Conservation (phyloP, 2,113 vertebrate genomes). For the Platanista minor region DNA sequence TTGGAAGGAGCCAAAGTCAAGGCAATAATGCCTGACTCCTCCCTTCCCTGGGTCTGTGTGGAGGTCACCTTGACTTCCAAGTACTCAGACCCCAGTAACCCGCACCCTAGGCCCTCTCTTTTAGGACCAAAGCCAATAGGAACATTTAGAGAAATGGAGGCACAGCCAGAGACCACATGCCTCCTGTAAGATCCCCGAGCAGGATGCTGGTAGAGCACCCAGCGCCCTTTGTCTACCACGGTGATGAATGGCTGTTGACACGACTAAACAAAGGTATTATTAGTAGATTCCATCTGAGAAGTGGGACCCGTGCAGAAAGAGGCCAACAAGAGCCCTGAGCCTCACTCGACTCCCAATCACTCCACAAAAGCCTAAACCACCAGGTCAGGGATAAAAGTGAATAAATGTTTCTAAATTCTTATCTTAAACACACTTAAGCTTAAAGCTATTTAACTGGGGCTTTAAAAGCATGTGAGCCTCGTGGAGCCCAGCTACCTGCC, state of each 20-base stretch:
- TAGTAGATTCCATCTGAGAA: conserved; percentile 82
- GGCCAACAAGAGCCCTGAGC: conserved; percentile 77
- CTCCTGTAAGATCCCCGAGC: neutral
- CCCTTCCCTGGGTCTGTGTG: neutral
- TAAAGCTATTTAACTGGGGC: conserved; percentile 85
- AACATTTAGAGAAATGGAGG: neutral
- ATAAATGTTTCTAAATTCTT: conserved; percentile 93
- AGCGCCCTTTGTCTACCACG: conserved; percentile 30
- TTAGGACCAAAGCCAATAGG: accelerated
- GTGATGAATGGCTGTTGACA: conserved; percentile 85
- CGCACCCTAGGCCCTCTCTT: neutral
- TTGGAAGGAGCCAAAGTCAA: neutral
- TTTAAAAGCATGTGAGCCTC: conserved; percentile 82
- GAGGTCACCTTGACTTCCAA: neutral
- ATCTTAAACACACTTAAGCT: conserved; percentile 85
- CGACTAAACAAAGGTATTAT: conserved; percentile 87
- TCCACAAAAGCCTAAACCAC: conserved; percentile 80
- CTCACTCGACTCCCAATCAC: conserved; percentile 87
- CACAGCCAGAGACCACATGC: neutral
- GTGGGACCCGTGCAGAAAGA: conserved; percentile 76
- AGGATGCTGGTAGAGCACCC: conserved; percentile 43
- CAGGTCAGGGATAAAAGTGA: conserved; percentile 87
- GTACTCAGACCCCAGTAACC: accelerated
- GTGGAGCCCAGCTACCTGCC: conserved; percentile 86
- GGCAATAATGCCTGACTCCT: accelerated